Evolutionary conservation across 2,797 vertebrate genomes (phyloP).

Genomic region (Premnoplex brunnescens): DNA sequence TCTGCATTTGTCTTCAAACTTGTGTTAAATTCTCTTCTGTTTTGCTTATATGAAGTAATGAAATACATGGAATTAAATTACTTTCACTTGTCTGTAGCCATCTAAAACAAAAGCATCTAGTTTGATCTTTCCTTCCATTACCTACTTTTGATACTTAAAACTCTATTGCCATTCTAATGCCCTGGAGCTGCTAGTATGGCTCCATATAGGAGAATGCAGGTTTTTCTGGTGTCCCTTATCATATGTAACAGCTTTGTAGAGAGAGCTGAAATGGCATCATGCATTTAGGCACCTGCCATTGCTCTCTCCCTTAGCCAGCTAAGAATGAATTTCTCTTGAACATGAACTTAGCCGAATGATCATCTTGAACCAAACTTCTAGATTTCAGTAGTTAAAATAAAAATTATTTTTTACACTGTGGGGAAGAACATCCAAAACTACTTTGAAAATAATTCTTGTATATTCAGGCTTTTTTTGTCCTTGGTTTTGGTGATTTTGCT

Average conservation of each 20-base stretch:
- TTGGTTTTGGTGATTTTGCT: not conserved
- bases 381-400: not conserved
- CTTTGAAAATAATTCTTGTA: not conserved
- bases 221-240: not conserved
- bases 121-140: fast-evolving
- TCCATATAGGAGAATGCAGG: not conserved
- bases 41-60: not conserved
- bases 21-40: not conserved
- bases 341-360: not conserved
- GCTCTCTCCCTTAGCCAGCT: not conserved
- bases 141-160: not conserved
- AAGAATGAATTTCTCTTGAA: not conserved
- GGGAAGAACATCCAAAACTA: not conserved
- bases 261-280: not conserved
- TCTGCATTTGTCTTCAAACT: not conserved
- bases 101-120: not conserved
- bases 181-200: not conserved
- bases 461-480: not conserved
- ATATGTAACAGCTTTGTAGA: not conserved
- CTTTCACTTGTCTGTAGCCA: not conserved
- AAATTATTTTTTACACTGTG: not conserved
- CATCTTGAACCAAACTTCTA: not conserved
- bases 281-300: not conserved
- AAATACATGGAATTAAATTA: not conserved
- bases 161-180: not conserved